Base-by-base conservation (phyloP, 2,797 vertebrate genomes). In the Rhabdomys pumilio region DNA sequence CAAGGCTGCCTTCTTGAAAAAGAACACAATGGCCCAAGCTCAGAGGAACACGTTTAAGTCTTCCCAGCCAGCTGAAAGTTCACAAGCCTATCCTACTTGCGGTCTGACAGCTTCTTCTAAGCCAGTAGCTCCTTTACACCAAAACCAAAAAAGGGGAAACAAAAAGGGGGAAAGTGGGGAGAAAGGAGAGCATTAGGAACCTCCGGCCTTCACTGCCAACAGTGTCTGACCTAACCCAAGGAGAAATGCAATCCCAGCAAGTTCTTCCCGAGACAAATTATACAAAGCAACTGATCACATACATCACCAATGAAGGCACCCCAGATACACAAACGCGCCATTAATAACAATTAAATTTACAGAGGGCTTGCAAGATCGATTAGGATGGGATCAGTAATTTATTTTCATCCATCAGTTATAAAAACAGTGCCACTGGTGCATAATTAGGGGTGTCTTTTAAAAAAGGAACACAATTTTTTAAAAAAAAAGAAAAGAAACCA, bases 361-460 rank as follows among this genome's bases (percentile, higher is more conserved):
- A 79, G 8, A 38, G 26, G 91, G 81, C 96, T 93, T 94, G 81
- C 7, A 93, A 97, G 96, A 96, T 95, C 93, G 96, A 96, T 95
- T 95, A 83, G 67, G 83, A 79, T 88, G 34, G 83, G 81, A 94
- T 82, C 63, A 81, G 77, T 94, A 85, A 93, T 94, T 95, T 94
- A 95, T 96, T 97, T 97, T 96, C 89, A 92, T 82, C 89, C 50
- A 61, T 90, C 83, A 88, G 57, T 82, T 96, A 95, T 17, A 57
- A 95, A 96, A 96, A 96, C 59, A 96, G 81, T 93, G 84, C 93
- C 83, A 61, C 9, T 12, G 24, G 73, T 83, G 86, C 90, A 96
- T 93, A 95, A 93, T 89, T 53, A 20, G 55, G 53, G 44, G 72
- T 53, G 13, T 95, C 92, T 94, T 93, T 38, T 77, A 93, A 97